Conservation (phyloP, 2,113 vertebrate species). For the Ciconia boyciana region DNA sequence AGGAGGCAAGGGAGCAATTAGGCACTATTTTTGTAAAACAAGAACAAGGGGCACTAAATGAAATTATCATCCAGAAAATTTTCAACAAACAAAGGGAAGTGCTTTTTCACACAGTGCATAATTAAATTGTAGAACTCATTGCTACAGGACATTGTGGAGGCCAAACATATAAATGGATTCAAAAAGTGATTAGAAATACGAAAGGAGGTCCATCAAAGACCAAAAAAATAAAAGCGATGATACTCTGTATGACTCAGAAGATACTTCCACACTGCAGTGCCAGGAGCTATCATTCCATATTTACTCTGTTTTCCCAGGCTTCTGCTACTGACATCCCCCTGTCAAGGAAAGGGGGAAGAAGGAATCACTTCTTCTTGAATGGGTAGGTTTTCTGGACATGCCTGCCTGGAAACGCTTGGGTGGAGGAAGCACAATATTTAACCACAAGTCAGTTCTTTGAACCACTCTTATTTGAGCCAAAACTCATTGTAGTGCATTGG, state of each 20-base stretch:
- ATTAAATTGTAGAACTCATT: constrained; percentile 23
- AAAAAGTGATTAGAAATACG: constrained; percentile 2
- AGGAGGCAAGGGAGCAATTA: constrained; percentile 3
- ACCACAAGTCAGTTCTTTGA: neutral
- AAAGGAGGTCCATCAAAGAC: neutral
- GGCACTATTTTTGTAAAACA: neutral
- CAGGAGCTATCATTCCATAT: neutral
- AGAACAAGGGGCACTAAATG: constrained; percentile 4
- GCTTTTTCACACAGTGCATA: constrained; percentile 40
- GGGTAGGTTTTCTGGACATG: neutral
- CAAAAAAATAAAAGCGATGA: neutral
- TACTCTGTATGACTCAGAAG: neutral
- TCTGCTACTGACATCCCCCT: neutral
- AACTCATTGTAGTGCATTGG: neutral
- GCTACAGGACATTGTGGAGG: constrained; percentile 13
- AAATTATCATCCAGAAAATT: constrained; percentile 44
- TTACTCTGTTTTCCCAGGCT: neutral
- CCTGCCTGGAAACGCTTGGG: neutral
- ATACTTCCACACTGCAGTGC: neutral
- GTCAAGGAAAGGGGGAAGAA: neutral
- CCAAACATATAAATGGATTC: constrained; percentile 9
- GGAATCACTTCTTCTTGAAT: neutral
- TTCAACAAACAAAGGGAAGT: constrained; percentile 43
- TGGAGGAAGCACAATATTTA: neutral
- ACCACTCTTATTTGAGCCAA: neutral